Evolutionary conservation across 2,113 vertebrate species (phyloP).

Genomic region (Nothobranchius furzeri): DNA sequence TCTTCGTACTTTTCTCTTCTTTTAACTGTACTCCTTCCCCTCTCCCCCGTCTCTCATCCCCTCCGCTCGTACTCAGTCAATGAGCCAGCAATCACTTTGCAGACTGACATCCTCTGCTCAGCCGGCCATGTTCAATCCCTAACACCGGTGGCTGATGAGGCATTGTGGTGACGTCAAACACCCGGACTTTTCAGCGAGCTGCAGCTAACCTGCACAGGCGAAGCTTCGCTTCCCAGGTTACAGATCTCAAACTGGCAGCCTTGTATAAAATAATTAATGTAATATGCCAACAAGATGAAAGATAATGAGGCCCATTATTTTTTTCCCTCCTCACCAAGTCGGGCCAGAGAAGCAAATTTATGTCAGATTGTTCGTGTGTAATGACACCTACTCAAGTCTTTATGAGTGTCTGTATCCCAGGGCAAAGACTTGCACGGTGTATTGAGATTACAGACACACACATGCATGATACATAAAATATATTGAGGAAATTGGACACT

Average conservation of each 20-base stretch:
- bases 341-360: slow-evolving; percentile 52
- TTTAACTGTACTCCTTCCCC: slow-evolving; percentile 49
- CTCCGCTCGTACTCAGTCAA: slow-evolving; percentile 67
- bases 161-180: slow-evolving; percentile 74
- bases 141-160: slow-evolving; percentile 74
- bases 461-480: slow-evolving; percentile 11
- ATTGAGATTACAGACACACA: slow-evolving; percentile 18
- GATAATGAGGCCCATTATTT: slow-evolving; percentile 74
- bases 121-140: slow-evolving; percentile 74
- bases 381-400: slow-evolving; percentile 56
- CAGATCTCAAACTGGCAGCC: slow-evolving; percentile 64
- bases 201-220: slow-evolving; percentile 66
- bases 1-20: slow-evolving; percentile 39
- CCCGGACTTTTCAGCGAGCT: slow-evolving; percentile 57
- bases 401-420: slow-evolving; percentile 43
- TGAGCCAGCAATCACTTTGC: slow-evolving; percentile 78
- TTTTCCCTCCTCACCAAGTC: slow-evolving; percentile 53
- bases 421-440: slow-evolving; percentile 35
- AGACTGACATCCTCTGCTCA: slow-evolving; percentile 73
- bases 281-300: slow-evolving; percentile 70
- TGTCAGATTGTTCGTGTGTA: slow-evolving; percentile 67
- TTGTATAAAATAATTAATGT: slow-evolving; percentile 71
- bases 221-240: slow-evolving; percentile 62
- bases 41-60: slow-evolving; percentile 33
- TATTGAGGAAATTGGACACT: slow-evolving; percentile 17